A percentile compares a stretch with the other conserved stretches of the same genome.
phyloP scores from a whole-genome alignment of 1,140 invertebrate species.

The Polypedilum vanderplanki region DNA sequence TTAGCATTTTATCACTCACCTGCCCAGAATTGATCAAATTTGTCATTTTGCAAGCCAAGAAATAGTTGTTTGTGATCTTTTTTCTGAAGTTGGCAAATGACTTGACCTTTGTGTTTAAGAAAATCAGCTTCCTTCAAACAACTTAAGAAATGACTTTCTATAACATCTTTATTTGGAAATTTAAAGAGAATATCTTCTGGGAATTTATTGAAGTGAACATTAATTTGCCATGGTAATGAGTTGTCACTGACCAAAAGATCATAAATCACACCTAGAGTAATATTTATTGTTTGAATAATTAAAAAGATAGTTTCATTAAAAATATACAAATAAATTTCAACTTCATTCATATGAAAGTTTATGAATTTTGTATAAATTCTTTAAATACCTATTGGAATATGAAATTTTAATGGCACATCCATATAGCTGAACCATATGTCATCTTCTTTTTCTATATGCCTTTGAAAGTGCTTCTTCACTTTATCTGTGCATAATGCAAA shows the following conservation, averaged over 20 bases:
- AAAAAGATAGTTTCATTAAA: neutral
- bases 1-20: too few relatives aligned
- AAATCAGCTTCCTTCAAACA: slow-evolving; percentile 97
- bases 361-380: too few relatives aligned
- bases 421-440: slow-evolving; percentile 96
- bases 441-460: slow-evolving; percentile 71
- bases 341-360: too few relatives aligned
- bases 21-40: slow-evolving; percentile 99
- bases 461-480: slow-evolving; percentile 83
- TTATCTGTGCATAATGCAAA: slow-evolving; percentile 95
- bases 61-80: slow-evolving; percentile 97
- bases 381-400: slow-evolving; percentile 80
- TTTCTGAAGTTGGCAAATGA: slow-evolving; percentile 92
- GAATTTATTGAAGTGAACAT: slow-evolving; percentile 91
- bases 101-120: slow-evolving; percentile 85
- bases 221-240: slow-evolving; percentile 84
- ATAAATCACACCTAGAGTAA: slow-evolving; percentile 59
- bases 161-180: slow-evolving; percentile 73
- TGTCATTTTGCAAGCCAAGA: slow-evolving; percentile 90
- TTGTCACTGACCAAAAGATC: slow-evolving; percentile 68
- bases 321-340: slow-evolving; percentile 27
- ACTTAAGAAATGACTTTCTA: slow-evolving; percentile 91
- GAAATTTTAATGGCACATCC: slow-evolving; percentile 88
- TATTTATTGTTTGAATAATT: neutral
- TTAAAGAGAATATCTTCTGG: slow-evolving; percentile 72